Evolutionary conservation across 2,797 vertebrate species (phyloP), one percentile per base, ranked within the genome.

Genomic region (Bucorvus abyssinicus): DNA sequence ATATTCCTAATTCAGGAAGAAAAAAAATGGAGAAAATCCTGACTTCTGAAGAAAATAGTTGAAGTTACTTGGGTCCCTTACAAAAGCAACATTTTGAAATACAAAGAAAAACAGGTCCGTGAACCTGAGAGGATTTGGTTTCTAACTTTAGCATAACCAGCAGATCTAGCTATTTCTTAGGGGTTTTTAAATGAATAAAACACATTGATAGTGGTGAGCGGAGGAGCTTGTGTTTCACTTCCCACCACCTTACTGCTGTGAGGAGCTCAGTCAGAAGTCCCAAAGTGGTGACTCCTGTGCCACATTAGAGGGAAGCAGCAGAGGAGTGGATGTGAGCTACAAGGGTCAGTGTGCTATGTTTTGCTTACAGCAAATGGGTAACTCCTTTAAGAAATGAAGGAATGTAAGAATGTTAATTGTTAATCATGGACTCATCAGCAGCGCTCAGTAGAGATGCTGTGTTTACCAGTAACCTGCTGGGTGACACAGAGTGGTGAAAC

Each of bases 181-280:
- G 2, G 1, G 1, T 17, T 53, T 56, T 14, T 1, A 29, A 47
- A 63, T 55, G 7, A 57, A 22, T 47, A 30, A 73, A 82, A 20
- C 12, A 5, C 0, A 0, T 5, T 6, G 29, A 50, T 24, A 76
- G 56, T 23, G 36, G 15, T n/a, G 63, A 21, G 21, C 17, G 9
- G 34, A 67, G 59, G 34, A 65, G 29, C 14, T 77, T 38, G 5
- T 30, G 3, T 65, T 64, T 76, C 44, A 13, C 40, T 75, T 61
- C 22, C 89, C 59, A 38, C 2, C 42, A 7, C 16, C 19, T 26
- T 30, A 9, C 36, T 0, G 0, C 0, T 32, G 1, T 50, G 32
- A 82, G 55, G 78, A 84, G 36, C 57, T 81, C 32, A 1, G 5
- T 61, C 34, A 1, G 1, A 34, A 52, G 57, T 26, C 34, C 53